Conservation (phyloP, 2,113 vertebrate species). For the Heliornis fulica region DNA sequence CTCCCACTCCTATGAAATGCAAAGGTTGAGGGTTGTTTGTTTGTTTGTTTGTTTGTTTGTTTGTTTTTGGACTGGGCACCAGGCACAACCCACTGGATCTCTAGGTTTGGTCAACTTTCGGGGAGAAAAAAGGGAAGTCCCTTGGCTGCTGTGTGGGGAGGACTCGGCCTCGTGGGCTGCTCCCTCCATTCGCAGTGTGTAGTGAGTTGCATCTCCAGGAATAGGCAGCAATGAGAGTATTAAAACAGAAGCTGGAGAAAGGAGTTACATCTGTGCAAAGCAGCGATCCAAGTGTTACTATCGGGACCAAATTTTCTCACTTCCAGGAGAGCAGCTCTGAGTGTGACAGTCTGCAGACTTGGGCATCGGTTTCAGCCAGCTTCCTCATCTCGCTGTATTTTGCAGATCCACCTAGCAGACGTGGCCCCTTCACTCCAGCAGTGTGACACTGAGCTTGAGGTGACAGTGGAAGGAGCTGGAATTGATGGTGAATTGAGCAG, state of each 20-base stretch:
- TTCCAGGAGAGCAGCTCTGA: conserved; percentile 51
- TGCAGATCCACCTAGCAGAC: conserved; percentile 19
- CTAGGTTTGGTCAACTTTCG: background rate
- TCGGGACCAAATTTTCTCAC: conserved; percentile 61
- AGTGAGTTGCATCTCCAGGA: background rate
- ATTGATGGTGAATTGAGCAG: too few species aligned
- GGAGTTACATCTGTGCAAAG: conserved; percentile 51
- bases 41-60: too few species aligned
- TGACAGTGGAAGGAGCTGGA: background rate
- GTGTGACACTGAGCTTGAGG: background rate
- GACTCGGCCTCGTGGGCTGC: background rate
- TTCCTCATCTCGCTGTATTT: background rate
- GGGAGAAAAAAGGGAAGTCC: background rate
- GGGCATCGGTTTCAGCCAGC: conserved; percentile 41
- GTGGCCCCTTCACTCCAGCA: background rate
- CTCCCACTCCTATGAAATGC: background rate
- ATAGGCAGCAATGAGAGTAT: conserved; percentile 9
- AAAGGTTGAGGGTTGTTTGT: background rate
- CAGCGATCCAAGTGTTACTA: conserved; percentile 54
- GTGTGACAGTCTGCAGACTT: conserved; percentile 52
- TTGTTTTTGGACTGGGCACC: background rate
- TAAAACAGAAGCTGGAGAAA: conserved; percentile 53
- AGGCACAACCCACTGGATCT: background rate
- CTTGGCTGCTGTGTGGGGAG: background rate
- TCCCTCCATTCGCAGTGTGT: background rate